phyloP scores from a whole-genome alignment of 2,113 vertebrate species.

The Agelaius tricolor region DNA sequence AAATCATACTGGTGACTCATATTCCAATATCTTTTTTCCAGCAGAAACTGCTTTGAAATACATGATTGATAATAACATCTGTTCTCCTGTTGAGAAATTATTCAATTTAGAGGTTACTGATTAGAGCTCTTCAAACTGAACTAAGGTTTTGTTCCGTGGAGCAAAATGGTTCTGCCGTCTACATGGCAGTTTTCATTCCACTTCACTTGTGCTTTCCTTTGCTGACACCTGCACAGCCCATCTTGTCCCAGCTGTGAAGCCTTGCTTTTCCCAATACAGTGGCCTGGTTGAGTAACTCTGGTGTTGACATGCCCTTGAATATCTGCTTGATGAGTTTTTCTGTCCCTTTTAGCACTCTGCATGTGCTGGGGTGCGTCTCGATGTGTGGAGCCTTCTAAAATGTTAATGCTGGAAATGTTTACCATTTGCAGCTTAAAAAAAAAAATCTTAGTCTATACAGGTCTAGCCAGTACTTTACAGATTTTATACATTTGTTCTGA shows the following conservation, averaged over 20 bases:
- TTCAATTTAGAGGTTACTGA: background rate
- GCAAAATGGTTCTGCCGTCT: background rate
- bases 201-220: background rate
- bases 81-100: background rate
- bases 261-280: rapidly evolving
- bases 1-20: background rate
- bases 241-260: background rate
- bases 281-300: background rate
- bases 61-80: background rate
- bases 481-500: background rate
- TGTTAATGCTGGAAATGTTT: background rate
- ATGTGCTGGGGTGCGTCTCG: background rate
- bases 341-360: background rate
- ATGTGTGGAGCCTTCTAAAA: background rate
- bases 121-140: background rate
- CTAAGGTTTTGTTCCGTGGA: background rate
- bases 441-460: background rate
- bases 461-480: background rate
- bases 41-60: background rate
- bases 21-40: background rate
- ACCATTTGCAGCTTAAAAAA: background rate
- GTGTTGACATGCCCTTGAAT: background rate
- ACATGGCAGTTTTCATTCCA: background rate
- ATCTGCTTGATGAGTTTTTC: background rate
- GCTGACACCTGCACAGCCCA: background rate